These are phyloP conservation scores for Globodera rostochiensis DNA, from an alignment of 1,140 invertebrate species.

Conservation along the genomic window DNA sequence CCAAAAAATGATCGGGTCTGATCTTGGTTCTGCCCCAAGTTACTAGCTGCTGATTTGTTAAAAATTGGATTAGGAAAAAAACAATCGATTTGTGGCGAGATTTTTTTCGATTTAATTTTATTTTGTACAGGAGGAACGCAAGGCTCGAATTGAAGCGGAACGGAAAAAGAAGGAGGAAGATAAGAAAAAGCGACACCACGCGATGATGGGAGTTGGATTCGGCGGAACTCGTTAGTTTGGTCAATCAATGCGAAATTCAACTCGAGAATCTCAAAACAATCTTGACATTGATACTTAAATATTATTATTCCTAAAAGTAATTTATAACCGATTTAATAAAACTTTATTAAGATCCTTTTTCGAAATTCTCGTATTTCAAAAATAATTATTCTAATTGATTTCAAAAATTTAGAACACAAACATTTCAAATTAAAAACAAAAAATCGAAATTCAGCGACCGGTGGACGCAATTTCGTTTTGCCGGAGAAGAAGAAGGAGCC, in stretches of 20 bases:
- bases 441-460: constrained; percentile 21
- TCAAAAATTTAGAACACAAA: too few species aligned
- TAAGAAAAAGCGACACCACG: constrained; percentile 39
- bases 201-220: constrained; percentile 45
- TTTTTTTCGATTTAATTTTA: constrained; percentile 21
- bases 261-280: too few species aligned
- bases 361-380: background rate
- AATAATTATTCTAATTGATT: background rate
- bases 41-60: too few species aligned
- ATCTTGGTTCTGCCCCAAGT: too few species aligned
- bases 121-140: constrained; percentile 49
- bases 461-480: constrained; percentile 63
- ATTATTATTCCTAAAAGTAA: too few species aligned
- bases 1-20: too few species aligned
- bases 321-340: too few species aligned
- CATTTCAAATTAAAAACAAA: background rate
- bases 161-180: constrained; percentile 56
- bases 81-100: background rate
- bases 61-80: background rate
- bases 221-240: constrained; percentile 19
- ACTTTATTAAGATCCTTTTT: too few species aligned
- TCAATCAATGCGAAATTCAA: too few species aligned
- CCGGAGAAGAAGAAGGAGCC: constrained; percentile 62
- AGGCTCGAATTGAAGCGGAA: constrained; percentile 52
- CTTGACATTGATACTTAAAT: too few species aligned